Conservation (phyloP, 2,797 vertebrate species). For the Natrix natrix region DNA sequence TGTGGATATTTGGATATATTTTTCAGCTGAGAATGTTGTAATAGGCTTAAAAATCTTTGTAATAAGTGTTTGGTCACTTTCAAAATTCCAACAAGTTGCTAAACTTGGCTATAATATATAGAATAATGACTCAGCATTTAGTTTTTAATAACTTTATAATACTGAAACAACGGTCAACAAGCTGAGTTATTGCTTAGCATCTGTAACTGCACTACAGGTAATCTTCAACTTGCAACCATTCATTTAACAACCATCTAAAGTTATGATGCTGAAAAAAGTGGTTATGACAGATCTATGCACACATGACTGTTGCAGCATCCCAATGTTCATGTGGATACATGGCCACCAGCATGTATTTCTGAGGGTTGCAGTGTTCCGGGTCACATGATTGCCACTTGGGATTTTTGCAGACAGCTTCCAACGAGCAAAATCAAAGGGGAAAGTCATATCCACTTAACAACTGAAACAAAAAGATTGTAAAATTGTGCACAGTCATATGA, state of each 20-base stretch:
- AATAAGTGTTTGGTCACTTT: background rate
- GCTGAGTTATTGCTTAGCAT: background rate
- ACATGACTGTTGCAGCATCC: background rate
- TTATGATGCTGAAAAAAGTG: background rate
- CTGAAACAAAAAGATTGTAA: background rate
- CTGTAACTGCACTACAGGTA: background rate
- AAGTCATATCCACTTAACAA: background rate
- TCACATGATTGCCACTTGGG: background rate
- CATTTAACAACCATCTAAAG: background rate
- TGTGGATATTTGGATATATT: background rate
- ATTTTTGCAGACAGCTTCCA: background rate
- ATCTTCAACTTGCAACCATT: background rate
- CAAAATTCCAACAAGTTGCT: background rate
- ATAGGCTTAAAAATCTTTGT: background rate
- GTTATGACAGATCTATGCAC: background rate
- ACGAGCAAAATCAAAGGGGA: background rate
- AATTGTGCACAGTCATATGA: background rate
- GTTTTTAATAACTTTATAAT: background rate
- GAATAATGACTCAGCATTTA: background rate
- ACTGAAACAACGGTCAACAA: background rate
- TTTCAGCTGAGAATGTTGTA: background rate
- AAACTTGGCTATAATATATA: background rate
- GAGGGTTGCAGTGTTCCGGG: background rate
- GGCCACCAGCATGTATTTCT: background rate
- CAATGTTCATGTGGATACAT: background rate